These are phyloP conservation scores for Phoenoteleia sp. DNA, from an alignment of 2,888 invertebrate genomes.

Conservation along the genomic window DNA sequence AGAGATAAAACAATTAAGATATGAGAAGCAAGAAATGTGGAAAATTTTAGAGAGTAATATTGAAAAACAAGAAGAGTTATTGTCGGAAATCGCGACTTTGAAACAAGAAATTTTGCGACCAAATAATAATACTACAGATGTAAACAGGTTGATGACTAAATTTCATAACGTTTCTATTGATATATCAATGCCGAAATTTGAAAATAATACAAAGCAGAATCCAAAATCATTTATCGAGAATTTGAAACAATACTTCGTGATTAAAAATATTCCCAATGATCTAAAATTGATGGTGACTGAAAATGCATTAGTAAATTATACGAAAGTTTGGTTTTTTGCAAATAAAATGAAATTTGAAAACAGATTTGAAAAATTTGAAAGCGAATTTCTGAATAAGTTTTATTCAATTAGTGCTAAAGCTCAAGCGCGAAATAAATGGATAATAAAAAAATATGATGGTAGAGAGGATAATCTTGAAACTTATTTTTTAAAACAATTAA, in stretches of 20 bases:
- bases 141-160: conserved; percentile 32
- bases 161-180: conserved; percentile 29
- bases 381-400: conserved; percentile 43
- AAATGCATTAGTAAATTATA: conserved; percentile 33
- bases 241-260: conserved; percentile 32
- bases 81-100: background rate
- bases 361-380: conserved; percentile 19
- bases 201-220: conserved; percentile 24
- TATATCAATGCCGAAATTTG: conserved; percentile 27
- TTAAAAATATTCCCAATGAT: conserved; percentile 12
- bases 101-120: background rate
- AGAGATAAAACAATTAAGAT: conserved; percentile 4
- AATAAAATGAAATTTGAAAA: conserved; percentile 39
- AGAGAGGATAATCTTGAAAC: conserved; percentile 32
- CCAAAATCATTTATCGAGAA: conserved; percentile 38
- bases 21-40: conserved; percentile 14
- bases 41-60: background rate
- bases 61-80: background rate
- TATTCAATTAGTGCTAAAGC: conserved; percentile 42
- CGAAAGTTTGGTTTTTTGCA: conserved; percentile 41
- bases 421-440: conserved; percentile 39
- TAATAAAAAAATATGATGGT: conserved; percentile 2
- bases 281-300: conserved; percentile 25
- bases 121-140: background rate
- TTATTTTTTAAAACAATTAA: conserved; percentile 44